Evolutionary conservation across 2,888 invertebrate genomes (phyloP), one percentile per base, ranked within the genome.

Genomic region (Hyppa rectilinea): DNA sequence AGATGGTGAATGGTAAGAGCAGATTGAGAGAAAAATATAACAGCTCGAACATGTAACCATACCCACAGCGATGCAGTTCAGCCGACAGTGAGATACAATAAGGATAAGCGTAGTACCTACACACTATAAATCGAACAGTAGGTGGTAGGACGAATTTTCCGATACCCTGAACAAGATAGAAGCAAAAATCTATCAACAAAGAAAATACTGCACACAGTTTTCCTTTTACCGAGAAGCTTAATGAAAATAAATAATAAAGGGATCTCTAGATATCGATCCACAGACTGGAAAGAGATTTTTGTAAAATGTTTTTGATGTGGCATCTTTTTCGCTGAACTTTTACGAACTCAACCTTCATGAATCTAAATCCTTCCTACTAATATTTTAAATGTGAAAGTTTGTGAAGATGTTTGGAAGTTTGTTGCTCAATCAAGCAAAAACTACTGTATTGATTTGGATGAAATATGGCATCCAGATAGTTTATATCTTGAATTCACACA

Each of bases 91-190:
- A 5, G n/a, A n/a, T 3, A 12, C 4, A 36, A 36, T 38, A 61
- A 34, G 14, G 34, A 47, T 34, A 47, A 20, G 6, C 4, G 36
- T 1, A 4, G 7, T 12, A 65, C n/a, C n/a, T n/a, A n/a, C 26
- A 52, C 10, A 20, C 26, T 4, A 66, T 67, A 68, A 36, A 69
- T 68, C 14, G 29, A 69, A 69, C 45, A 5, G 61, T 58, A 36
- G 47, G 66, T 7, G 55, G 49, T 62, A 47, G 9, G 62, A 65
- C 23, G 4, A n/a, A 34, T 63, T 17, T 4, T 3, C 4, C 7
- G 56, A 59, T 38, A 71, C 20, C 26, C 66, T 34, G 43, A 49
- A 43, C 26, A 34, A 73, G 58, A 79, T 66, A 69, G 74, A 69
- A 62, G 34, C 73, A 60, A 68, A 64, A 64, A 73, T 56, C 40